Evolutionary conservation across 2,888 invertebrate species (phyloP).

Genomic region (Chorisops tibialis): DNA sequence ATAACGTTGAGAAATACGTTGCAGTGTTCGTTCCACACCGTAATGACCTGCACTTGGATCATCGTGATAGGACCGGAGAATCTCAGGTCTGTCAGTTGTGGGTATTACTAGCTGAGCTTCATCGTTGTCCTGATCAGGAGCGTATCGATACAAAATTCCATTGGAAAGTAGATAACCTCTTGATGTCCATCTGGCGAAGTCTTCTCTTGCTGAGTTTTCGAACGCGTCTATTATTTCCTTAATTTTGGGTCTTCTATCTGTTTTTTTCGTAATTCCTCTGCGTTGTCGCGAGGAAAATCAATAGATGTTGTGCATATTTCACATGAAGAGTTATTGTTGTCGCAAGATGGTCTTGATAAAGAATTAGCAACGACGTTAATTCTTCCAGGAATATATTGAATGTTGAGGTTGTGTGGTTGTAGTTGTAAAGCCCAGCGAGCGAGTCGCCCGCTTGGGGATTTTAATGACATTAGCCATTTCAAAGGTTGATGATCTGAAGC

Average conservation of each 20-base stretch:
- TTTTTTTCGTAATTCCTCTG: conserved; percentile 17
- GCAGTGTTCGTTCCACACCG: conserved; percentile 35
- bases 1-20: conserved; percentile 34
- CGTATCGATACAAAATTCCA: conserved; percentile 30
- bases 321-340: accelerated
- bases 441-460: conserved; percentile 45
- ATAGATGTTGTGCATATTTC: background rate
- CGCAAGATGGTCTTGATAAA: conserved; percentile 39
- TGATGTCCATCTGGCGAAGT: too few relatives aligned
- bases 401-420: conserved; percentile 44
- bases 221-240: too few relatives aligned
- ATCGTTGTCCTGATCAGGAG: background rate
- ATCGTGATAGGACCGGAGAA: conserved; percentile 21
- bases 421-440: conserved; percentile 49
- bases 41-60: conserved; percentile 39
- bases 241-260: conserved; percentile 35
- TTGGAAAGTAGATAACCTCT: conserved; percentile 30
- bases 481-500: conserved; percentile 52
- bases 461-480: conserved; percentile 45
- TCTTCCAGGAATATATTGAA: conserved; percentile 45
- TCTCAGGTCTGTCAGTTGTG: background rate
- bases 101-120: conserved; percentile 28
- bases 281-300: background rate
- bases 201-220: too few relatives aligned
- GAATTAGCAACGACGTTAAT: conserved; percentile 47